Evolutionary conservation across 2,888 invertebrate species (phyloP).

Genomic region (Ceriagrion tenellum): DNA sequence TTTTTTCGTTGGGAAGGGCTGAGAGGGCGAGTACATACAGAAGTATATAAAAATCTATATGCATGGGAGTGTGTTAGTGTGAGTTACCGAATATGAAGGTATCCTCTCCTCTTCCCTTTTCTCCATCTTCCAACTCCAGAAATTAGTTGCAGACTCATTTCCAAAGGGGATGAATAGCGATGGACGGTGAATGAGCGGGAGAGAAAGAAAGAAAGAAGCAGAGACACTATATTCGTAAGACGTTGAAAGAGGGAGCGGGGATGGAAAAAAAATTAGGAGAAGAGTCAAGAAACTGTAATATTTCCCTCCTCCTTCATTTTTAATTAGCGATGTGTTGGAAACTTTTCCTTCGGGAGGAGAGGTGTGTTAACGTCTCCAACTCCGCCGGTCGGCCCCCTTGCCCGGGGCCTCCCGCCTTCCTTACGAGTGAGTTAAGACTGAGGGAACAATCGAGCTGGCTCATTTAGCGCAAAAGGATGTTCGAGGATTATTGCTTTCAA

Average conservation of each 20-base stretch:
- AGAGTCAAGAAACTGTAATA: constrained; percentile 13
- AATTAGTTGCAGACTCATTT: not conserved
- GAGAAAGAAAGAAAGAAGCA: not conserved
- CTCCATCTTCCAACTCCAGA: not conserved
- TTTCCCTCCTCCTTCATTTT: constrained; percentile 14
- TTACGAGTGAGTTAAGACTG: constrained; percentile 7
- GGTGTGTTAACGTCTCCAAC: not conserved
- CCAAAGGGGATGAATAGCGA: not conserved
- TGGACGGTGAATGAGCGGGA: not conserved
- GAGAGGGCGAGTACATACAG: too few relatives aligned
- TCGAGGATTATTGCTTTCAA: not conserved
- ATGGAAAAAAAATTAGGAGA: not conserved
- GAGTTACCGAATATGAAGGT: too few relatives aligned
- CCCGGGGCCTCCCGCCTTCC: not conserved
- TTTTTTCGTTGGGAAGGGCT: too few relatives aligned
- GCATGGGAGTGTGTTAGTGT: too few relatives aligned
- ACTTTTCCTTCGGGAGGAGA: constrained; percentile 41
- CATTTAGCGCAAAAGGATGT: constrained; percentile 20
- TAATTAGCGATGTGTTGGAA: constrained; percentile 56
- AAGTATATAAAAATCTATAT: too few relatives aligned
- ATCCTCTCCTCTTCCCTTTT: not conserved
- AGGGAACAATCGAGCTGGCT: not conserved
- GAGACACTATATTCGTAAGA: not conserved
- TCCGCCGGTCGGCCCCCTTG: not conserved
- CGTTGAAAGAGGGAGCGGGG: not conserved